Percentiles rank a stretch among this genome's conserved stretches.
Conservation (phyloP, 2,888 invertebrate genomes). For the Neocrepidodera transversa region DNA sequence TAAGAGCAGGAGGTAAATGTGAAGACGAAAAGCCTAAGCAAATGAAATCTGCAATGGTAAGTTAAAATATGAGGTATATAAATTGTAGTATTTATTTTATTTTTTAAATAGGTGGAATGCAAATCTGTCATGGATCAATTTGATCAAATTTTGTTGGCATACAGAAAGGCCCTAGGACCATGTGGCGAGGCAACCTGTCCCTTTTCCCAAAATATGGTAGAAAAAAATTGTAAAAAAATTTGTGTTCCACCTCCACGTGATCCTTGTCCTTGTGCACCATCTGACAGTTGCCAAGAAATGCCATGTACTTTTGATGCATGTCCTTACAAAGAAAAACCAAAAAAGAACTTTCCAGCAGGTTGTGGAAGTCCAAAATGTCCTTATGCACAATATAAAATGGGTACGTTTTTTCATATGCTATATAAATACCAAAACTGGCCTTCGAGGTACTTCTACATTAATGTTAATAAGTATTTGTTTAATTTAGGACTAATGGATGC, state of each 20-base stretch:
- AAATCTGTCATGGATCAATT: conserved; percentile 57
- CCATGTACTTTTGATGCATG: conserved; percentile 45
- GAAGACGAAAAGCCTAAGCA: not conserved
- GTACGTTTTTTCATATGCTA: conserved; percentile 28
- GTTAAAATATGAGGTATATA: not conserved
- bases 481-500: conserved; percentile 51
- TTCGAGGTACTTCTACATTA: no score
- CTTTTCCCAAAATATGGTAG: conserved; percentile 49
- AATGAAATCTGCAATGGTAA: not conserved
- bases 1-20: conserved; percentile 1
- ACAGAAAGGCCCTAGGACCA: conserved; percentile 56
- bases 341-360: conserved; percentile 42
- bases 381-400: conserved; percentile 53
- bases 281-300: conserved; percentile 34
- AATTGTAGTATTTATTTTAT: not conserved
- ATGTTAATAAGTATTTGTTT: no score
- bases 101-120: conserved; percentile 44
- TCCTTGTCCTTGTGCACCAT: not conserved
- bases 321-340: conserved; percentile 39
- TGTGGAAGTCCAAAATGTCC: conserved; percentile 55
- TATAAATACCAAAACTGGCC: no score
- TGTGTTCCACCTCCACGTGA: conserved; percentile 39
- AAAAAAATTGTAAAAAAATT: conserved; percentile 48
- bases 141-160: conserved; percentile 52
- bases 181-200: conserved; percentile 56